Conservation (phyloP, 2,113 vertebrate genomes). For the Rhegmatorhina hoffmannsi region DNA sequence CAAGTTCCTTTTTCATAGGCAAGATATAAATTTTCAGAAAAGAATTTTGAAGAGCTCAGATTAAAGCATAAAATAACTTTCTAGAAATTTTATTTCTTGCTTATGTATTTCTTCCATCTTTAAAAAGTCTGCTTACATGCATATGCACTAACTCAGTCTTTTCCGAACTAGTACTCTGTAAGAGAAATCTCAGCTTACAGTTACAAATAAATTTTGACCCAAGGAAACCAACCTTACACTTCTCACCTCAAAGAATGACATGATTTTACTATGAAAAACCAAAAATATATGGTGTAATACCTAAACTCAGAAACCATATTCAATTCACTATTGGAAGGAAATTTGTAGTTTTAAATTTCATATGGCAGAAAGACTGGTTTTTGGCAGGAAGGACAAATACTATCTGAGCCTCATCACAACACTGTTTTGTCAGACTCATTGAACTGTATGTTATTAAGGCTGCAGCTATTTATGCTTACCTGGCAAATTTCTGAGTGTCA, state of each 20-base stretch:
- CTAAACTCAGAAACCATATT: background rate
- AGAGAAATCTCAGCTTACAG: background rate
- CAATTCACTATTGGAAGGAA: background rate
- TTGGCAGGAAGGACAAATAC: background rate
- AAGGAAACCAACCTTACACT: rapidly evolving
- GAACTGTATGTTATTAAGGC: background rate
- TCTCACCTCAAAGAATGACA: background rate
- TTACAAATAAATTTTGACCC: background rate
- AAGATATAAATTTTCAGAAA: background rate
- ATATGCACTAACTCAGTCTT: background rate
- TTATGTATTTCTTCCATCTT: background rate
- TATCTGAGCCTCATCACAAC: background rate
- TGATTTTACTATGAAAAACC: background rate
- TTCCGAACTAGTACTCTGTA: background rate
- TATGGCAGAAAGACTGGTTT: background rate
- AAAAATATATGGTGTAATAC: background rate
- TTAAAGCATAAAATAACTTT: background rate
- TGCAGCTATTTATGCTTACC: background rate
- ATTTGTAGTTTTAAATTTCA: background rate
- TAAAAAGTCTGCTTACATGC: background rate
- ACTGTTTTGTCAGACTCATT: background rate
- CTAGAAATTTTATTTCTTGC: background rate
- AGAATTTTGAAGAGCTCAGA: background rate
- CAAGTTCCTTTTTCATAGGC: background rate
- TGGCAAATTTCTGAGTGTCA: background rate